Percentiles rank a stretch among this genome's conserved stretches.
Conservation (phyloP, 2,888 invertebrate species). For the Temnothorax ravouxi region DNA sequence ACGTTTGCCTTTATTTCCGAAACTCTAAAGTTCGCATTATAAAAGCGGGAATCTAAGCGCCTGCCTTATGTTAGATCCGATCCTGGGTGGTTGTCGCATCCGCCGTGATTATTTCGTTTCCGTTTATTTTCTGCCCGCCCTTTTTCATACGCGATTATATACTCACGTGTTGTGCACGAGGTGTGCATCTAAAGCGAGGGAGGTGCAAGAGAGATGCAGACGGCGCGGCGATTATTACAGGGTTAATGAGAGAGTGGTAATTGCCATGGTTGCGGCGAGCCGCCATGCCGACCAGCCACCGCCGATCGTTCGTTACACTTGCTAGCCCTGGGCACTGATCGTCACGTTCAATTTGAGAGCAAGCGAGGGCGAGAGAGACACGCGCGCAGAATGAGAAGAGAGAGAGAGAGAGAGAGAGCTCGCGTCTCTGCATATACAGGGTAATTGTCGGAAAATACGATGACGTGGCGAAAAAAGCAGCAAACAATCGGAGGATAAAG, state of each 20-base stretch:
- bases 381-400: neutral
- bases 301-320: slow-evolving; percentile 72
- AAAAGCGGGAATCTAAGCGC: neutral
- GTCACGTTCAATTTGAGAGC: slow-evolving; percentile 68
- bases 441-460: slow-evolving; percentile 76
- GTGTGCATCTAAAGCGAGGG: neutral
- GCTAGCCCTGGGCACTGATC: slow-evolving; percentile 65
- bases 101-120: slow-evolving; percentile 41
- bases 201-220: slow-evolving; percentile 5
- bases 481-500: slow-evolving; percentile 63
- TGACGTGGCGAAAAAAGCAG: slow-evolving; percentile 72
- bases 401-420: neutral
- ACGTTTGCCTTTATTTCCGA: neutral
- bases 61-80: neutral
- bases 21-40: neutral
- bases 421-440: slow-evolving; percentile 59
- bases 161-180: slow-evolving; percentile 8
- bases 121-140: slow-evolving; percentile 48
- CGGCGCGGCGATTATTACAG: slow-evolving; percentile 76
- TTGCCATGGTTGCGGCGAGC: slow-evolving; percentile 83
- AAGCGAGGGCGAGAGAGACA: slow-evolving; percentile 16
- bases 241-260: slow-evolving; percentile 84
- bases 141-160: slow-evolving; percentile 66
- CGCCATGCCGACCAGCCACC: slow-evolving; percentile 69
- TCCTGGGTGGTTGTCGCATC: slow-evolving; percentile 15